Conservation (phyloP, 1,140 invertebrate genomes). For the Bombus sylvicola region DNA sequence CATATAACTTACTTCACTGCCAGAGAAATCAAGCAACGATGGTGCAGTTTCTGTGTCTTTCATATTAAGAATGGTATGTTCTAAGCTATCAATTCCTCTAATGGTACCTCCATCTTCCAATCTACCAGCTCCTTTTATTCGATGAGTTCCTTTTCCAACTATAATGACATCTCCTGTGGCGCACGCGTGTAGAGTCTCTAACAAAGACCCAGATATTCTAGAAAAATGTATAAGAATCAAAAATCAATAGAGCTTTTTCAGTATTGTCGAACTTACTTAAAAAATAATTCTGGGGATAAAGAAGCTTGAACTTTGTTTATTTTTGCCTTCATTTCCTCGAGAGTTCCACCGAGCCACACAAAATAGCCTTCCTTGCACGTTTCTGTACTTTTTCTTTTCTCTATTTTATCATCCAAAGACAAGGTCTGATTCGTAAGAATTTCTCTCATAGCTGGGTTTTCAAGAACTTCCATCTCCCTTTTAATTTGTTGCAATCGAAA, state of each 20-base stretch:
- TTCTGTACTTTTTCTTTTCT: conserved; percentile 63
- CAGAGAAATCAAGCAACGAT: conserved; percentile 78
- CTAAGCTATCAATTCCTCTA: conserved; percentile 74
- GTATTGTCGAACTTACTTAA: conserved; percentile 70
- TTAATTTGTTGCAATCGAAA: conserved; percentile 85
- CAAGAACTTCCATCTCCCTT: conserved; percentile 85
- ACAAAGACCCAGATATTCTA: conserved; percentile 77
- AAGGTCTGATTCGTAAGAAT: conserved; percentile 78
- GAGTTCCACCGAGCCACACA: conserved; percentile 81
- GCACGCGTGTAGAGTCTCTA: conserved; percentile 81
- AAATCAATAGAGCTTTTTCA: background rate
- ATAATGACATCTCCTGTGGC: conserved; percentile 79
- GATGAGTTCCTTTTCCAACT: conserved; percentile 80
- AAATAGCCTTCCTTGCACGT: conserved; percentile 77
- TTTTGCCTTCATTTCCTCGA: conserved; percentile 80
- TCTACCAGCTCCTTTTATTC: conserved; percentile 77
- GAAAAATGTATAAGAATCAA: conserved; percentile 11
- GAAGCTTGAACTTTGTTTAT: conserved; percentile 78
- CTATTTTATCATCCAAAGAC: conserved; percentile 65
- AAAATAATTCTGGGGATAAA: conserved; percentile 73
- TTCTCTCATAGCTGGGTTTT: conserved; percentile 84
- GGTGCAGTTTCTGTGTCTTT: conserved; percentile 73
- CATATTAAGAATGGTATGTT: conserved; percentile 70
- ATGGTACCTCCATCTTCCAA: conserved; percentile 82
- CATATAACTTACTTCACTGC: conserved; percentile 69